Base-by-base conservation (phyloP, 2,797 vertebrate genomes). In the Sebastes miniatus region DNA sequence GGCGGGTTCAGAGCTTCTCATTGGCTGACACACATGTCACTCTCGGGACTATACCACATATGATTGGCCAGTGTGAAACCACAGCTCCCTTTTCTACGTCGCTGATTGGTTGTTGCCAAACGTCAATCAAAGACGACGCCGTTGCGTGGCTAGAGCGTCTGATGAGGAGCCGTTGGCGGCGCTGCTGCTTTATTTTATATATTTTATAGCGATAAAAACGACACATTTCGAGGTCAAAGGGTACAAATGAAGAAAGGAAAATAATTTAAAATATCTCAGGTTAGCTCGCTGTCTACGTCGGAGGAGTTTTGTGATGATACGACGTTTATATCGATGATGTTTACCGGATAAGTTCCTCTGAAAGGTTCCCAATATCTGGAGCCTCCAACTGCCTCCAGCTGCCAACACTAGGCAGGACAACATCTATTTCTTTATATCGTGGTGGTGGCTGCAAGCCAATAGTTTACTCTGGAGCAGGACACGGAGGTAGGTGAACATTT, bases 391-490 rank as follows among this genome's bases (percentile, higher is more conserved):
- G 87, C 90, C 88, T 85, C 29, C 34, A 34, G 4, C 34, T 34
- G 34, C 34, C 34, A 72, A 84, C 77, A 85, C 81, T 64, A 70
- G 91, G 87, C 92, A 89, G 81, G 31, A 79, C 69, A 29, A 73
- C 2, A 10, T 29, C 43, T 8, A 73, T 75, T 75, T 70, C 4
- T 82, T 7, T 81, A 84, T 80, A 27, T 83, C 56, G 87, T 78
- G 87, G 87, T 67, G 85, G 89, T 88, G 88, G 88, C 93, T 81
- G 61, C 83, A 66, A 90, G 92, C 93, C 94, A 92, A 87, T 69
- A 82, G 71, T 90, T 88, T 63, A 95, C 93, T 93, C 94, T 95
- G 95, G 95, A 96, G 95, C 95, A 93, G 90, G 94, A 96, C 86
- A 89, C 93, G 89, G 95, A 96, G 94, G 95, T 95, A 86, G 64